These are phyloP conservation scores for Pitta sordida DNA, from an alignment of 2,113 vertebrate species.

Conservation along the genomic window DNA sequence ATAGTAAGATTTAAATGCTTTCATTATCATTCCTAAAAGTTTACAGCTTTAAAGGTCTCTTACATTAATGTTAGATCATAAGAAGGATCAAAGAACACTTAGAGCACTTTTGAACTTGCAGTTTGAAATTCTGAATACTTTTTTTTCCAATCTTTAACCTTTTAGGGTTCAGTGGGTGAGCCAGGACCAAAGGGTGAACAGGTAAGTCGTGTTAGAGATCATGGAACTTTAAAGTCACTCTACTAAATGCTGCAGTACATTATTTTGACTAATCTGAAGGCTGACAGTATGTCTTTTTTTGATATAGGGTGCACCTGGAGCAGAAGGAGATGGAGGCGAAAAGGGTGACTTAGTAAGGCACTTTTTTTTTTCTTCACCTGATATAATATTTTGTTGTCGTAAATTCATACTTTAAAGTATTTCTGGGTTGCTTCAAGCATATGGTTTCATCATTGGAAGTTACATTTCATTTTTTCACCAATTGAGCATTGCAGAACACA, in stretches of 20 bases:
- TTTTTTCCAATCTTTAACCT: neutral
- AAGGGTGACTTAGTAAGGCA: constrained; percentile 87
- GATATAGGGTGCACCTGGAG: constrained; percentile 84
- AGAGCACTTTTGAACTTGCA: neutral
- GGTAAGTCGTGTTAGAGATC: constrained; percentile 65
- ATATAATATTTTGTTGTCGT: neutral
- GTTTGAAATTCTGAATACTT: neutral
- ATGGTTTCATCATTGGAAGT: neutral
- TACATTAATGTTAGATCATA: neutral
- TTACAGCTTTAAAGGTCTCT: neutral
- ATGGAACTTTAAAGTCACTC: neutral
- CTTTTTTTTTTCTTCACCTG: neutral
- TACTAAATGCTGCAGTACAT: neutral
- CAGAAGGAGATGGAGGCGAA: constrained; percentile 88
- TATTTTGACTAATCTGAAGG: neutral
- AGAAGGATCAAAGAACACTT: neutral
- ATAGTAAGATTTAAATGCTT: neutral
- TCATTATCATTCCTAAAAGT: neutral
- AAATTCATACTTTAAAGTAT: neutral
- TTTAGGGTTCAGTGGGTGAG: constrained; percentile 86
- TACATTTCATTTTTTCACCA: neutral
- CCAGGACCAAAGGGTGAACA: constrained; percentile 90
- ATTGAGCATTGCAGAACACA: neutral
- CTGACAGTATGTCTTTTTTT: constrained; percentile 10
- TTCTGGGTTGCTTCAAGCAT: neutral